Base-by-base conservation (phyloP, 2,113 vertebrate genomes). In the Cisticola juncidis region DNA sequence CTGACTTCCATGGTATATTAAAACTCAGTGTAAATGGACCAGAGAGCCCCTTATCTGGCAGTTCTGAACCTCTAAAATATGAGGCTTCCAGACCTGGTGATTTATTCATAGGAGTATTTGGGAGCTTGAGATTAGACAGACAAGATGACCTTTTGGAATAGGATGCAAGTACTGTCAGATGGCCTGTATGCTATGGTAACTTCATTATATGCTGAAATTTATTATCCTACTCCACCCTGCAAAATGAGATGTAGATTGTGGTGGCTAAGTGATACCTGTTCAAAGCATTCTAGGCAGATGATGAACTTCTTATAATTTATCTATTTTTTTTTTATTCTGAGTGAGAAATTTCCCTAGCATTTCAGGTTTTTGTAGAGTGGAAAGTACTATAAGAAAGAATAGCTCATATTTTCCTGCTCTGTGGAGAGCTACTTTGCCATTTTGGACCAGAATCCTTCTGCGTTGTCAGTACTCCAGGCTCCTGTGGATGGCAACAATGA, bases 401-500 rank as follows among this genome's bases (percentile, higher is more conserved):
- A 90, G 72, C 50, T 93, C 68, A 19, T 80, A 88, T 88, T 95
- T 96, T 94, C 87, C 93, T 74, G 61, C 53, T 86, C 44, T 24
- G 28, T 28, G 17, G 29, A 76, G 48, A 62, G 64, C 45, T 80
- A 68, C 71, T 89, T 93, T 87, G 76, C 58, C 68, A 73, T 88
- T 93, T 97, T 90, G 90, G 94, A 90, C 69, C 90, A 83, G 93
- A 71, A 93, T 80, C 51, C 35, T 77, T n/a, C 64, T 24, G n/a
- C 2, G 15, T 3, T 94, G 93, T 95, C 90, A 94, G 79, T 94
- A 88, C 95, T 93, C 94, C 82, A 74, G 88, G 92, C 94, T 96
- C 95, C 95, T 95, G 93, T 92, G 95, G 94, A 96, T 94, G 96
- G 95, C 96, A 95, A 96, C 80, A 95, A 95, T 93, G 90, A 90